These are phyloP conservation scores for Polyploca ridens DNA, from an alignment of 2,888 invertebrate genomes.

Conservation along the genomic window DNA sequence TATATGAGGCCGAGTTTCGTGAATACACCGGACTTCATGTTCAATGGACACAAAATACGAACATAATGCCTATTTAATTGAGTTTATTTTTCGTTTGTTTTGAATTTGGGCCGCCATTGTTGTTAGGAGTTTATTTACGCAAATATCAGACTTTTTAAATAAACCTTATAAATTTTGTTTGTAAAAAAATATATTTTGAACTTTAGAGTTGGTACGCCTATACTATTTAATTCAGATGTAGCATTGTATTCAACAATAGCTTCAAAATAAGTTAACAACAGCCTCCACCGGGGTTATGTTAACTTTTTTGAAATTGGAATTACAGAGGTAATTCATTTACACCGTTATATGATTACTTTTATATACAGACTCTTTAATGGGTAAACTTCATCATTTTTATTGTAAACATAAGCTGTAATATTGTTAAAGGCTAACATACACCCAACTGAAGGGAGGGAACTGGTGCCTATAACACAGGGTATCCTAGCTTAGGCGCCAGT, in stretches of 20 bases:
- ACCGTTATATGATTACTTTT: not conserved
- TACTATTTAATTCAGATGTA: too few relatives aligned
- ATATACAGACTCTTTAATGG: too few relatives aligned
- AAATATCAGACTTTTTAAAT: not conserved
- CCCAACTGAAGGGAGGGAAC: too few relatives aligned
- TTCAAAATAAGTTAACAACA: too few relatives aligned
- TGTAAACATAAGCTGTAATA: too few relatives aligned
- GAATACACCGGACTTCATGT: conserved; percentile 63
- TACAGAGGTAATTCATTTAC: not conserved
- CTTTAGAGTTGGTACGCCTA: not conserved
- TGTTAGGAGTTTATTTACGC: not conserved
- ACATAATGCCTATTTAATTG: conserved; percentile 66
- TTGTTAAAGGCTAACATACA: too few relatives aligned
- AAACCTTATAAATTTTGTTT: not conserved
- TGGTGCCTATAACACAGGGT: too few relatives aligned
- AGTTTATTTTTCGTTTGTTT: conserved; percentile 56
- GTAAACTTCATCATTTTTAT: too few relatives aligned
- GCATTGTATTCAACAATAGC: not conserved
- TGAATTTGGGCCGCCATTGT: conserved; percentile 29
- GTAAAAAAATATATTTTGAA: not conserved
- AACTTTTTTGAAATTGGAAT: not conserved
- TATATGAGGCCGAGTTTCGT: conserved; percentile 73
- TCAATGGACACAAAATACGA: conserved; percentile 55
- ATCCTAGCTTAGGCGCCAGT: too few relatives aligned
- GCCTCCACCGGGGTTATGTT: not conserved